These are phyloP conservation scores for Isaurus tuberculatus DNA, from an alignment of 92 coral and sea anemone species.

Conservation along the genomic window DNA sequence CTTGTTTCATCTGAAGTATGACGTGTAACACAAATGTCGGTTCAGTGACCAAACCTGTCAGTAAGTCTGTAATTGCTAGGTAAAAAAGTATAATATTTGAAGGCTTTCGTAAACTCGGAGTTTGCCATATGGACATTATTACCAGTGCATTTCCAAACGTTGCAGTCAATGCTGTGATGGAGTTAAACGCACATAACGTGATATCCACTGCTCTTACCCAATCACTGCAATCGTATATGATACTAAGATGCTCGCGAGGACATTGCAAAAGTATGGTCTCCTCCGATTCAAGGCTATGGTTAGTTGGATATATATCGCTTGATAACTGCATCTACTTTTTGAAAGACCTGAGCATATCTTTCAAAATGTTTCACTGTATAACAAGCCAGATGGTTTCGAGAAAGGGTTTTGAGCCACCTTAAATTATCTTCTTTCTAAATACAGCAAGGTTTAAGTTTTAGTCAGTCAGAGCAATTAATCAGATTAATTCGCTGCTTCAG, in stretches of 20 bases:
- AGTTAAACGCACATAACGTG: constrained; percentile 1
- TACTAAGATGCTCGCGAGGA: constrained; percentile 11
- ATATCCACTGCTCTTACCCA: constrained; percentile 34
- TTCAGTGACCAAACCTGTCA: constrained; percentile 22
- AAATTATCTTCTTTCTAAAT: neutral
- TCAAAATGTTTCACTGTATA: neutral
- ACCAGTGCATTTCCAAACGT: constrained; percentile 32
- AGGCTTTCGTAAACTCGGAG: constrained; percentile 20
- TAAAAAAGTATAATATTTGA: constrained; percentile 68
- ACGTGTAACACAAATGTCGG: constrained; percentile 34
- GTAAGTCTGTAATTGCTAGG: constrained; percentile 47
- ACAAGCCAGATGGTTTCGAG: neutral
- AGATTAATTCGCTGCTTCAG: neutral
- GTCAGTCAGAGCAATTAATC: neutral
- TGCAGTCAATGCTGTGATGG: constrained; percentile 14
- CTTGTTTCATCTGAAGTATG: constrained; percentile 23
- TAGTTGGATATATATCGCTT: neutral
- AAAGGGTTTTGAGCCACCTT: neutral
- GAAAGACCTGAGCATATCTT: neutral
- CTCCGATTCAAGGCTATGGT: neutral
- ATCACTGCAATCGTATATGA: constrained; percentile 14
- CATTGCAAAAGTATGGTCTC: neutral
- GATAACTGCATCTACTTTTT: neutral
- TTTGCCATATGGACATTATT: constrained; percentile 16
- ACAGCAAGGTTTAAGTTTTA: neutral